phyloP scores from a whole-genome alignment of 2,797 vertebrate genomes.

The Urosaurus nigricauda region DNA sequence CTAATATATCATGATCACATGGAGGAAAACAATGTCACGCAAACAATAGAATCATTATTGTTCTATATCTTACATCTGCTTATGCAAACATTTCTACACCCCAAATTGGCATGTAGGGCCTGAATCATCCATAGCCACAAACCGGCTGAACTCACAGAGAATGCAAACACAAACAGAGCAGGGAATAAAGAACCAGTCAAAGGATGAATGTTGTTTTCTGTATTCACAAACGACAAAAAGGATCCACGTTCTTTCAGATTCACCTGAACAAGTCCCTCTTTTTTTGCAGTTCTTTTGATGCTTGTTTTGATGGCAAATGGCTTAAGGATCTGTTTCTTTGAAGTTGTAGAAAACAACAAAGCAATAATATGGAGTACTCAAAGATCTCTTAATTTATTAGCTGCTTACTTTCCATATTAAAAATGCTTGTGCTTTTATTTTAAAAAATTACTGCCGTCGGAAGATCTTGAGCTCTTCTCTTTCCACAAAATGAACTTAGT shows the following conservation, averaged over 20 bases:
- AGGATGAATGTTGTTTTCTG: background rate
- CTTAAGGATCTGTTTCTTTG: slow-evolving; percentile 39
- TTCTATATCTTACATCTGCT: accelerated
- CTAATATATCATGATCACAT: background rate
- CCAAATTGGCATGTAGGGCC: slow-evolving; percentile 29
- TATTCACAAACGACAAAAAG: slow-evolving; percentile 24
- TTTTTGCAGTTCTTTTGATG: slow-evolving; percentile 61
- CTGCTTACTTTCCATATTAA: slow-evolving; percentile 47
- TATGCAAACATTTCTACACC: slow-evolving; percentile 37
- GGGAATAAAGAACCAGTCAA: background rate
- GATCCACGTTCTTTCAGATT: slow-evolving; percentile 9
- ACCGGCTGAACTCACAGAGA: background rate
- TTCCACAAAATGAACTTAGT: slow-evolving; percentile 6
- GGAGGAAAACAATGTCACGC: background rate
- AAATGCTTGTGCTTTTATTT: slow-evolving; percentile 56
- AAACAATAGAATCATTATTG: accelerated
- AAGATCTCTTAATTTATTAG: slow-evolving; percentile 65
- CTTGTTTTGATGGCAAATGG: slow-evolving; percentile 44
- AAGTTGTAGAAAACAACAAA: slow-evolving; percentile 55
- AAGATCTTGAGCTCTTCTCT: slow-evolving; percentile 50
- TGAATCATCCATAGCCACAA: slow-evolving; percentile 46
- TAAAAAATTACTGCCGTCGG: slow-evolving; percentile 47
- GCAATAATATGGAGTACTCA: slow-evolving; percentile 60
- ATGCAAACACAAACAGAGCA: slow-evolving; percentile 23
- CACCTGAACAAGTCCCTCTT: slow-evolving; percentile 63